Conservation (phyloP, 1,140 invertebrate species). For the Polypedilum vanderplanki region DNA sequence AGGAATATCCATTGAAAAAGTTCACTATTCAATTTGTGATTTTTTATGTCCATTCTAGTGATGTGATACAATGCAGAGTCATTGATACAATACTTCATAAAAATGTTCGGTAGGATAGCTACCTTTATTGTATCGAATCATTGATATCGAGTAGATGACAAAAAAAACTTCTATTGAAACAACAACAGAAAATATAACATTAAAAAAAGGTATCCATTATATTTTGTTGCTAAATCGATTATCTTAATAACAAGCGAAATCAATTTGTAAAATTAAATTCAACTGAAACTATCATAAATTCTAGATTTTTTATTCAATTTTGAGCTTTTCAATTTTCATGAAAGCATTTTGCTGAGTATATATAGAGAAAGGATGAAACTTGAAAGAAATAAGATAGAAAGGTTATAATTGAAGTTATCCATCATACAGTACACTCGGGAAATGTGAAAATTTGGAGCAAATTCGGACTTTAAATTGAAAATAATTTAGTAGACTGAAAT, state of each 20-base stretch:
- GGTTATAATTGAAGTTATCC: constrained; percentile 12
- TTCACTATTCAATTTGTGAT: no score
- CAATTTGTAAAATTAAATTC: constrained; percentile 27
- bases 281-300: constrained; percentile 24
- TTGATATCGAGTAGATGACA: no score
- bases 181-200: neutral
- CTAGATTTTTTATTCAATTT: neutral
- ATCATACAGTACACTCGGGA: neutral
- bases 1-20: no score
- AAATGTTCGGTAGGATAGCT: no score
- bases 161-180: neutral
- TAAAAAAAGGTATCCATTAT: constrained; percentile 28
- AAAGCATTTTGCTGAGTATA: neutral
- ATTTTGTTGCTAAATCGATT: constrained; percentile 27
- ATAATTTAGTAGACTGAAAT: neutral
- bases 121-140: no score
- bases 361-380: neutral
- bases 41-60: no score
- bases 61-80: no score
- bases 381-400: neutral
- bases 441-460: neutral
- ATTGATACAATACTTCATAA: no score
- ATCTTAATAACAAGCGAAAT: constrained; percentile 28
- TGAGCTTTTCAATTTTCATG: constrained; percentile 18
- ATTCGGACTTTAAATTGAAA: constrained; percentile 3